Percentiles rank a stretch among this genome's conserved stretches.
Evolutionary conservation across 2,888 invertebrate species (phyloP).

Genomic region (Parnassius smintheus): DNA sequence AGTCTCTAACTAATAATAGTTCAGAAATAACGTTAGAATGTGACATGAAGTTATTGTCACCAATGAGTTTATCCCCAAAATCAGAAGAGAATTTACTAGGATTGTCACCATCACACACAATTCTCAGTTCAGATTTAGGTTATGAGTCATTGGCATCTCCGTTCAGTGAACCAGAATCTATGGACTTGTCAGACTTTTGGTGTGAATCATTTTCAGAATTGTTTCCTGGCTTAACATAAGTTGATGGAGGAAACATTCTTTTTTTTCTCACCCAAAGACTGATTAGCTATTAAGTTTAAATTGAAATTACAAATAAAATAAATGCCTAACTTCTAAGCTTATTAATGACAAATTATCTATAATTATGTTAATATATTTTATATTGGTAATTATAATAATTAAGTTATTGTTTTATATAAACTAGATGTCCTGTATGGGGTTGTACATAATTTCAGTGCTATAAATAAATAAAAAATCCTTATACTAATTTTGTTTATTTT

Average conservation of each 20-base stretch:
- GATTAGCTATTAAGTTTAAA: conserved; percentile 60
- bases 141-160: conserved; percentile 76
- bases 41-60: conserved; percentile 72
- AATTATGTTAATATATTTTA: conserved; percentile 26
- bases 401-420: conserved; percentile 29
- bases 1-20: conserved; percentile 47
- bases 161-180: conserved; percentile 69
- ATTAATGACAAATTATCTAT: conserved; percentile 49
- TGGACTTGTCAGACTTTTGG: conserved; percentile 84
- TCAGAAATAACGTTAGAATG: conserved; percentile 56
- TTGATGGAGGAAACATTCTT: conserved; percentile 41
- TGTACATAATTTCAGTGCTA: conserved; percentile 50
- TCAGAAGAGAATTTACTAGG: conserved; percentile 58
- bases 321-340: conserved; percentile 32
- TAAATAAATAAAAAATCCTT: conserved; percentile 31
- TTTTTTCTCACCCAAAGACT: conserved; percentile 68
- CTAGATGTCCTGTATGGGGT: conserved; percentile 48
- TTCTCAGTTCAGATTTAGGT: conserved; percentile 68
- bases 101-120: conserved; percentile 68
- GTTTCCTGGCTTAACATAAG: conserved; percentile 86
- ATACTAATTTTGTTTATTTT: no score
- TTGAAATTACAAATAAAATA: conserved; percentile 37
- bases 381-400: conserved; percentile 14
- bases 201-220: conserved; percentile 88
- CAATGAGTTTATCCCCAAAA: conserved; percentile 63